Evolutionary conservation across 2,113 vertebrate species (phyloP).

Genomic region (Sebastes fasciatus): DNA sequence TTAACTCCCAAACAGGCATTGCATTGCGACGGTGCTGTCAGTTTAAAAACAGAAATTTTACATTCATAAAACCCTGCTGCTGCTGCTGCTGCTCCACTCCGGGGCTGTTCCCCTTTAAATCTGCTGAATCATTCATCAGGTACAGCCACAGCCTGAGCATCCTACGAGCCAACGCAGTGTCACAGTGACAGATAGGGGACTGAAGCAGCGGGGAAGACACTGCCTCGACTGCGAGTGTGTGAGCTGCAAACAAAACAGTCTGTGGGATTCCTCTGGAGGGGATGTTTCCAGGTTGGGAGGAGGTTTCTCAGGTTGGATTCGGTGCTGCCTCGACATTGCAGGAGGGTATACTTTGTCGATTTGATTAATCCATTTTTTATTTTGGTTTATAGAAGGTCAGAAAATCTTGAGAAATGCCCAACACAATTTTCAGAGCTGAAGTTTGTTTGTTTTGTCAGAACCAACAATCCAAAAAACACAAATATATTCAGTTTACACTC

Average conservation of each 20-base stretch:
- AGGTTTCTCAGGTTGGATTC: conserved; percentile 6
- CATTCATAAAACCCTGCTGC: conserved; percentile 10
- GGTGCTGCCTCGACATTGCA: neutral
- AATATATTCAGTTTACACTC: neutral
- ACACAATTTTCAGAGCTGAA: neutral
- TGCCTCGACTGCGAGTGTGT: conserved; percentile 20
- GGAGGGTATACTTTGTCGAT: neutral
- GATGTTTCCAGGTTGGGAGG: conserved; percentile 50
- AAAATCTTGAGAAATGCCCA: neutral
- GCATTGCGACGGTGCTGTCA: neutral
- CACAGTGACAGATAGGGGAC: conserved; percentile 47
- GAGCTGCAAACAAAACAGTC: conserved; percentile 47
- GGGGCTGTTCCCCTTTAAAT: conserved; percentile 26
- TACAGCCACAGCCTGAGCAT: conserved; percentile 30
- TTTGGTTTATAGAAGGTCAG: neutral
- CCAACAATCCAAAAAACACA: neutral
- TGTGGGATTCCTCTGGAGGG: conserved; percentile 56
- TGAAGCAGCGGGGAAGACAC: conserved; percentile 41
- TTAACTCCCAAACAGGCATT: conserved; percentile 7
- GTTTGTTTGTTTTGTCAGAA: neutral
- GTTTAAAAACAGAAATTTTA: conserved; percentile 3
- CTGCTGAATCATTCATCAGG: conserved; percentile 69
- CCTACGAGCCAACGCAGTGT: conserved; percentile 49
- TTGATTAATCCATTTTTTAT: neutral
- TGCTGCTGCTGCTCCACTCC: conserved; percentile 28